These are phyloP conservation scores for Erebia aethiops DNA, from an alignment of 2,888 invertebrate genomes.

Conservation along the genomic window DNA sequence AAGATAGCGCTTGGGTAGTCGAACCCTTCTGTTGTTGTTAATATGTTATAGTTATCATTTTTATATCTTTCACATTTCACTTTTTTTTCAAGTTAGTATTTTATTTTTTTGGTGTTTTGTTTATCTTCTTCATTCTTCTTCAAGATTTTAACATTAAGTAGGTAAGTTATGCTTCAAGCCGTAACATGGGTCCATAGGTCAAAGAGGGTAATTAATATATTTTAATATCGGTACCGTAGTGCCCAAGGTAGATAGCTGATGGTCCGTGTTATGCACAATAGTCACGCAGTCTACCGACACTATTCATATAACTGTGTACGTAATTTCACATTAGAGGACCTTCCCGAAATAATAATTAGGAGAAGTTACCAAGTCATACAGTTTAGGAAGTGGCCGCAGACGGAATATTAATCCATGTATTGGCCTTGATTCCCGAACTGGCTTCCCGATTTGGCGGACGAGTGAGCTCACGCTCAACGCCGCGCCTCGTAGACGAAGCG, in stretches of 20 bases:
- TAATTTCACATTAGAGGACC: conserved; percentile 55
- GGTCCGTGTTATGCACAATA: background rate
- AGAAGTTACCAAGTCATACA: conserved; percentile 62
- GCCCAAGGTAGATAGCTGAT: background rate
- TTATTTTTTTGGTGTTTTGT: too few species aligned
- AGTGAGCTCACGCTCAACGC: conserved; percentile 65
- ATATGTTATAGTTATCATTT: too few species aligned
- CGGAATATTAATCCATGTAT: conserved; percentile 72
- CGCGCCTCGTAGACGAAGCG: conserved; percentile 55
- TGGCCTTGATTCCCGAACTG: conserved; percentile 80
- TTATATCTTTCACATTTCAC: too few species aligned
- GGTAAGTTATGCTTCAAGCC: too few species aligned
- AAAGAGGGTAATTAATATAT: too few species aligned
- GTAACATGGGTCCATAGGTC: too few species aligned
- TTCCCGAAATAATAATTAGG: conserved; percentile 68
- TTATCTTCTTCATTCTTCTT: too few species aligned
- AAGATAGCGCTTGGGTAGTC: too few species aligned
- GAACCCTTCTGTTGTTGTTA: too few species aligned
- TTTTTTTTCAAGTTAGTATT: too few species aligned
- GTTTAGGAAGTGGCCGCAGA: conserved; percentile 66
- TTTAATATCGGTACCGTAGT: too few species aligned
- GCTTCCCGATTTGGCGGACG: conserved; percentile 68
- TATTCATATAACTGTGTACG: conserved; percentile 45
- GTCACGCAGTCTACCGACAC: conserved; percentile 26
- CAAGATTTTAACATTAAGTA: too few species aligned